Evolutionary conservation across 2,888 invertebrate species (phyloP).

Genomic region (Stenchaetothrips biformis): DNA sequence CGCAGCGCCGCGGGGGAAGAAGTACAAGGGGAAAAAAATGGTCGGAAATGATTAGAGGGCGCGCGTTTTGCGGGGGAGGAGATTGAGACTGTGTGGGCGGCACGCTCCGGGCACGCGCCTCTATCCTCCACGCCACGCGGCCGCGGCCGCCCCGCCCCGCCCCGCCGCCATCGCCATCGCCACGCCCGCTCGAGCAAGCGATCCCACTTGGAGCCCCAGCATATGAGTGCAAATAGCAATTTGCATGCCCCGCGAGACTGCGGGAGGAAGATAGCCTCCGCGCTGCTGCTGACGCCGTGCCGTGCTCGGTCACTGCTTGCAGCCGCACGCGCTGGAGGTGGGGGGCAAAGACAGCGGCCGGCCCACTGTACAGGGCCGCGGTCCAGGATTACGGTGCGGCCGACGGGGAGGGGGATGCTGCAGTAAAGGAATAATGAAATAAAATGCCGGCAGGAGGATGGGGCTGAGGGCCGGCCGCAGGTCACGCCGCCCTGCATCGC

Average conservation of each 20-base stretch:
- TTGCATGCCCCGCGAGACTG: not conserved
- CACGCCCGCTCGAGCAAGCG: not conserved
- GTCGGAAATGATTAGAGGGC: too few relatives aligned
- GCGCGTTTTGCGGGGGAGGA: too few relatives aligned
- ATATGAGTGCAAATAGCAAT: constrained; percentile 6
- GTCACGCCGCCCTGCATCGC: too few relatives aligned
- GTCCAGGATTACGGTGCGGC: not conserved
- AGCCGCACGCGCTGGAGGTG: too few relatives aligned
- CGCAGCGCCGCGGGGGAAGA: too few relatives aligned
- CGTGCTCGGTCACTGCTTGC: too few relatives aligned
- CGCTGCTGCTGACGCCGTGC: not conserved
- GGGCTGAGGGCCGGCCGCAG: too few relatives aligned
- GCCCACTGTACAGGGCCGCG: not conserved
- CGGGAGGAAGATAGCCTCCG: not conserved
- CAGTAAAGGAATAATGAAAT: not conserved
- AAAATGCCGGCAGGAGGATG: too few relatives aligned
- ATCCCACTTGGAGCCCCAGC: not conserved
- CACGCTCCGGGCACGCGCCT: not conserved
- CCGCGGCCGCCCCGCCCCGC: not conserved
- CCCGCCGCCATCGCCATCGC: not conserved
- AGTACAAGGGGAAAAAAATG: too few relatives aligned
- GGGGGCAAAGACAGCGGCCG: not conserved
- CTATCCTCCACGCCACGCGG: not conserved
- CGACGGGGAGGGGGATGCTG: not conserved
- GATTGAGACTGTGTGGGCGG: too few relatives aligned